phyloP scores from a whole-genome alignment of 2,888 invertebrate genomes.

The Congeria kusceri region DNA sequence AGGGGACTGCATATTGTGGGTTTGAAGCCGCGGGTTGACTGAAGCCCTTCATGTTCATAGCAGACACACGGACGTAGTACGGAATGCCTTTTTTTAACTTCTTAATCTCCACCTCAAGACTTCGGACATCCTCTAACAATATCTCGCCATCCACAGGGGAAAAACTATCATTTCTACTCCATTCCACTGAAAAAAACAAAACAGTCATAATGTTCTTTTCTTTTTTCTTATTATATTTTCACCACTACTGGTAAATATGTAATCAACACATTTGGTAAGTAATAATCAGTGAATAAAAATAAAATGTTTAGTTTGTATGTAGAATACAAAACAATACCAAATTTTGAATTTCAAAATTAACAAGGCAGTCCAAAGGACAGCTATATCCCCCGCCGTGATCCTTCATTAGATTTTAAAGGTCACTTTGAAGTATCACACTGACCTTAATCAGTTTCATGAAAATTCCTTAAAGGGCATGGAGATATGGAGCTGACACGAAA shows the following conservation, averaged over 20 bases:
- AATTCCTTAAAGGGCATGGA: too few species aligned
- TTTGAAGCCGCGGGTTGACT: slow-evolving; percentile 91
- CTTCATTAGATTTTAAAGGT: too few species aligned
- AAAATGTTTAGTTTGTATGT: too few species aligned
- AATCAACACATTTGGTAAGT: slow-evolving; percentile 96
- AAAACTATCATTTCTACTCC: slow-evolving; percentile 95
- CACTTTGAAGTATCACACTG: too few species aligned
- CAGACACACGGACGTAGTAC: slow-evolving; percentile 96
- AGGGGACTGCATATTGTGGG: slow-evolving; percentile 94
- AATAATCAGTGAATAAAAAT: too few species aligned
- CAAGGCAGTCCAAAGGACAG: too few species aligned
- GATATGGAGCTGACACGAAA: too few species aligned
- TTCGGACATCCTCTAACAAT: slow-evolving; percentile 89
- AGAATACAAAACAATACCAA: too few species aligned
- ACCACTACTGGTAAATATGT: too few species aligned
- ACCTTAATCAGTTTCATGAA: too few species aligned
- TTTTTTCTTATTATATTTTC: slow-evolving; percentile 97
- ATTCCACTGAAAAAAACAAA: slow-evolving; percentile 90
- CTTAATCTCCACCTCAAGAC: slow-evolving; percentile 88
- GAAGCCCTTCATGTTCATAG: slow-evolving; percentile 97
- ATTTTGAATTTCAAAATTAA: slow-evolving; percentile 92
- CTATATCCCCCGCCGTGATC: too few species aligned
- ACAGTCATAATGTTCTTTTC: slow-evolving; percentile 88
- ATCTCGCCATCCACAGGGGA: slow-evolving; percentile 92
- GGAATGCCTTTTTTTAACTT: slow-evolving; percentile 93